Conservation (phyloP, 2,113 vertebrate species). For the Brachyistius frenatus region DNA sequence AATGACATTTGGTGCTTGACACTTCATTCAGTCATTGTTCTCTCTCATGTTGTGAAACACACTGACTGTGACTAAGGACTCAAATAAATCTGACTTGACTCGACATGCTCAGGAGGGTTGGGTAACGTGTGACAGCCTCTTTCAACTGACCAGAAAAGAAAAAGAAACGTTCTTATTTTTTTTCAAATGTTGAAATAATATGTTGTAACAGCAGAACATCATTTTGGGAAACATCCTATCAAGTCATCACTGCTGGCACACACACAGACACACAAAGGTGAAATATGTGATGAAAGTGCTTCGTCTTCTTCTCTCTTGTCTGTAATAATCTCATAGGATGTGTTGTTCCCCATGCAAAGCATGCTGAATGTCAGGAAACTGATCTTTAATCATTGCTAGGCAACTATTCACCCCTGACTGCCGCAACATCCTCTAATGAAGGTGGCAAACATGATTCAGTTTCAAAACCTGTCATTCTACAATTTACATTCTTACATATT, state of each 20-base stretch:
- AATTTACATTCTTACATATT: too few relatives aligned
- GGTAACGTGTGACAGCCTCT: constrained; percentile 27
- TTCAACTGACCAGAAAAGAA: not conserved
- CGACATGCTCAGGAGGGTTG: constrained; percentile 62
- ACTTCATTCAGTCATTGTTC: constrained; percentile 22
- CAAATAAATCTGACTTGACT: constrained; percentile 53
- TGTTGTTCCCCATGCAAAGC: constrained; percentile 4
- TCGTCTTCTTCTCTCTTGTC: constrained; percentile 11
- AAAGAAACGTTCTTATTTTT: not conserved
- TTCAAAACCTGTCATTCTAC: not conserved
- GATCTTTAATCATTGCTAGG: constrained; percentile 36
- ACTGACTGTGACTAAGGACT: constrained; percentile 51
- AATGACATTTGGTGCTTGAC: not conserved
- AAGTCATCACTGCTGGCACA: not conserved
- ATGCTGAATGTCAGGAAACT: constrained; percentile 6
- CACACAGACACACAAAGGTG: not conserved
- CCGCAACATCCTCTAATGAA: not conserved
- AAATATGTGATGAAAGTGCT: not conserved
- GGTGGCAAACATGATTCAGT: not conserved
- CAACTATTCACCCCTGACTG: constrained; percentile 18
- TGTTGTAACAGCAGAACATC: not conserved
- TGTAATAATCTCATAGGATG: not conserved
- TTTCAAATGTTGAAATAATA: constrained; percentile 9
- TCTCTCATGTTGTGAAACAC: constrained; percentile 56
- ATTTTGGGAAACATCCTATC: not conserved